These are phyloP conservation scores for Drosophila lacteicornis DNA, from an alignment of 1,140 invertebrate genomes.

Conservation along the genomic window DNA sequence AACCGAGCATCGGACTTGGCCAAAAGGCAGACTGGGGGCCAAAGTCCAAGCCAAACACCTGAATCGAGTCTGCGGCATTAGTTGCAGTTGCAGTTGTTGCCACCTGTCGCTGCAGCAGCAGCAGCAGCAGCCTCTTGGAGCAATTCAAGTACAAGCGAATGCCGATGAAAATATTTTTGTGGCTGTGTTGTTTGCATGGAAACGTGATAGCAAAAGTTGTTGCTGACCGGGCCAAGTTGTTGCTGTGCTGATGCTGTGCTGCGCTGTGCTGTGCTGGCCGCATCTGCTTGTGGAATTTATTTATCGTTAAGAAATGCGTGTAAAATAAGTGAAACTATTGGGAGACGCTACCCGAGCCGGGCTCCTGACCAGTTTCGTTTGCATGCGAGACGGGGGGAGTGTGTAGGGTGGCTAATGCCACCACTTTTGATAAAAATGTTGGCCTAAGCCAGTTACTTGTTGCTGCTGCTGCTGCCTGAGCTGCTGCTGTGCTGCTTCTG, in stretches of 20 bases:
- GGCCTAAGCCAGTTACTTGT: conserved; percentile 73
- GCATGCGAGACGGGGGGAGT: conserved; percentile 7
- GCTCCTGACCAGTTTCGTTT: conserved; percentile 69
- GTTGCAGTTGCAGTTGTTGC: conserved; percentile 59
- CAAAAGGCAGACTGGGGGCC: conserved; percentile 42
- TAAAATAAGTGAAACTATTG: conserved; percentile 83
- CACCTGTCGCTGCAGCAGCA: conserved; percentile 38
- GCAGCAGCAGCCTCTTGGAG: conserved; percentile 17
- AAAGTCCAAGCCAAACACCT: conserved; percentile 51
- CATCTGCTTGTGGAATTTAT: conserved; percentile 82
- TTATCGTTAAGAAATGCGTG: conserved; percentile 82
- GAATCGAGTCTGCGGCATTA: conserved; percentile 39
- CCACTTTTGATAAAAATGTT: conserved; percentile 81
- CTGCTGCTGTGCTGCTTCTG: conserved; percentile 18
- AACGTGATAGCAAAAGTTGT: conserved; percentile 81
- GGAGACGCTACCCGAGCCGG: conserved; percentile 43
- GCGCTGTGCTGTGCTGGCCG: conserved; percentile 40
- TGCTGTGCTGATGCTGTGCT: conserved; percentile 27
- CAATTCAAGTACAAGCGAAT: conserved; percentile 77
- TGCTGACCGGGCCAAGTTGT: conserved; percentile 57
- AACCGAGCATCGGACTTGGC: conserved; percentile 34
- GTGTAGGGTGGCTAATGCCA: conserved; percentile 63
- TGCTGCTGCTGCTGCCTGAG: conserved; percentile 18
- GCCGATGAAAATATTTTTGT: conserved; percentile 65
- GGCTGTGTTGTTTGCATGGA: conserved; percentile 69